Base-by-base conservation (phyloP, 2,797 vertebrate species). In the Sebastes itinus region DNA sequence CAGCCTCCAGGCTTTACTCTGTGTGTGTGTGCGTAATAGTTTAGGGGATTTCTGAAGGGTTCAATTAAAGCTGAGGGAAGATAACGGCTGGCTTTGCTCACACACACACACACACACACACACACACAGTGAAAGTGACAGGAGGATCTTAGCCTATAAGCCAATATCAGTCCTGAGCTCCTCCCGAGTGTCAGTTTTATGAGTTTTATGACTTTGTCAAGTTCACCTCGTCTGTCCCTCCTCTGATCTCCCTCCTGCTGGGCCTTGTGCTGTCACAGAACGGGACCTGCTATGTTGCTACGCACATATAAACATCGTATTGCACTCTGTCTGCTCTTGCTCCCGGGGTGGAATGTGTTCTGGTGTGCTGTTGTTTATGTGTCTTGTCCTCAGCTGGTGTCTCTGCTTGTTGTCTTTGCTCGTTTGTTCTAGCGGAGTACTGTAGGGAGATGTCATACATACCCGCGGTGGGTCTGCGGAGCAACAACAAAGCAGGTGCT, bases 331-430 rank as follows among this genome's bases (percentile, higher is more conserved):
- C 80, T 74, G 86, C 77, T 82, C 82, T 83, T 84, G 83, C 87
- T 85, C 83, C 69, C 81, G 78, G 86, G 81, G 58, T 71, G 86
- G 85, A 91, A 72, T 79, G 78, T 77, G 81, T 81, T 86, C 82
- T 80, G 56, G 63, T 46, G 35, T 68, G 81, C 75, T 78, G 38
- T 74, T 92, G 94, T 93, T 93, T 91, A 82, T 92, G 84, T 91
- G 82, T 85, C 86, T 88, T 85, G 87, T 92, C 88, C 88, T 89
- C 91, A 92, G 84, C 92, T 92, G 87, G 89, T 80, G 83, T 87
- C 82, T 87, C 88, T 88, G 90, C 82, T 89, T 93, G 88, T 90
- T 92, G 89, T 87, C 83, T 92, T 87, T 88, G 75, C 83, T 30
- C 81, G 75, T 90, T 87, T 89, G 83, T 91, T 83, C 80, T 62